These are phyloP conservation scores for Emydoidea blandingii DNA, from an alignment of 2,797 vertebrate genomes.

Conservation along the genomic window DNA sequence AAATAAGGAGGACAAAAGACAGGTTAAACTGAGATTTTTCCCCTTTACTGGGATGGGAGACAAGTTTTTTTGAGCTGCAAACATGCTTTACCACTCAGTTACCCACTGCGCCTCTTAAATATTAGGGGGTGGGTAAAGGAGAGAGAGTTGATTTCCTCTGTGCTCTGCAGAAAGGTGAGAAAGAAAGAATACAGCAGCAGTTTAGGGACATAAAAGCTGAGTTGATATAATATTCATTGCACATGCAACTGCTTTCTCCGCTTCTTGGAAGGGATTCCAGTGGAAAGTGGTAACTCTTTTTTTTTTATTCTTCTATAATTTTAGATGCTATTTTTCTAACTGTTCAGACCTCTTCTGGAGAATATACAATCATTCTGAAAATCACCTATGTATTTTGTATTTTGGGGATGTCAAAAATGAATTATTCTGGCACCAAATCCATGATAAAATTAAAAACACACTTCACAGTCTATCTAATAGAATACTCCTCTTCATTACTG, in stretches of 20 bases:
- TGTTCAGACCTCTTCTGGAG: background rate
- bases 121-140: background rate
- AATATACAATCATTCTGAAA: background rate
- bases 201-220: background rate
- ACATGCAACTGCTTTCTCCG: background rate
- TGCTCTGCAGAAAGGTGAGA: background rate
- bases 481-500: background rate
- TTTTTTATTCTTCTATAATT: background rate
- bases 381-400: background rate
- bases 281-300: background rate
- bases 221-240: background rate
- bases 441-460: background rate
- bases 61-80: background rate
- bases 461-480: background rate
- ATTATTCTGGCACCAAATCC: background rate
- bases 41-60: background rate
- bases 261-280: background rate
- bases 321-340: background rate
- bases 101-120: background rate
- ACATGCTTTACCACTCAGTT: background rate
- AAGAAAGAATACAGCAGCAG: background rate
- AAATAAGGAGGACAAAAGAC: background rate
- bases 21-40: background rate
- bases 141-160: background rate
- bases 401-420: background rate